phyloP scores from a whole-genome alignment of 2,888 invertebrate genomes.

The Cheilosia vulpina region DNA sequence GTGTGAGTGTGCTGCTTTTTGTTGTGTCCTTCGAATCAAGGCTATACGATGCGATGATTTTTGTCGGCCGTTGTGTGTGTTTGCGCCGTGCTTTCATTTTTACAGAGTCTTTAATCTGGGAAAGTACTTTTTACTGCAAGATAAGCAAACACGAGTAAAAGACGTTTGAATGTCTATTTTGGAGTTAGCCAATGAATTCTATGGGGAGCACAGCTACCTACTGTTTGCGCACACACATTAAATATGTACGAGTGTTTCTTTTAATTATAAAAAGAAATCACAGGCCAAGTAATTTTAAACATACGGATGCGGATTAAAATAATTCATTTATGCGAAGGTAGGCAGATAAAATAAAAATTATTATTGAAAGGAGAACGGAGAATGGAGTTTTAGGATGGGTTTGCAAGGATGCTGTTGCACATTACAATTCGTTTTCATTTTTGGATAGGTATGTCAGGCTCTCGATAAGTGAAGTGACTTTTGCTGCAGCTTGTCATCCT shows the following conservation, averaged over 20 bases:
- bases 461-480: too few species aligned
- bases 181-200: conserved; percentile 35
- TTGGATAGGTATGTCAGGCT: too few species aligned
- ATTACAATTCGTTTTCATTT: too few species aligned
- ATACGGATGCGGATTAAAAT: conserved; percentile 19
- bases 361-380: background rate
- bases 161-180: conserved; percentile 51
- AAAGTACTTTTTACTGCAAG: conserved; percentile 56
- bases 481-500: too few species aligned
- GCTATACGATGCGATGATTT: conserved; percentile 18
- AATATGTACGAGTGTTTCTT: conserved; percentile 49
- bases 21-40: conserved; percentile 67
- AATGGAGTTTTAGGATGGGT: background rate
- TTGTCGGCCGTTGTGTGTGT: conserved; percentile 4
- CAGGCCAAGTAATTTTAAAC: conserved; percentile 22
- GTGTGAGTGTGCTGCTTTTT: conserved; percentile 46
- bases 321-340: conserved; percentile 22
- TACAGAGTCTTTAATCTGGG: conserved; percentile 61
- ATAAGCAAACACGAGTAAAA: conserved; percentile 35
- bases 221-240: conserved; percentile 33
- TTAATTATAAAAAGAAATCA: conserved; percentile 44
- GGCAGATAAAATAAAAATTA: background rate
- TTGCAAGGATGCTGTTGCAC: too few species aligned
- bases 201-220: conserved; percentile 11
- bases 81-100: conserved; percentile 46